Evolutionary conservation across 2,888 invertebrate species (phyloP).

Genomic region (Ophioninae sp.): DNA sequence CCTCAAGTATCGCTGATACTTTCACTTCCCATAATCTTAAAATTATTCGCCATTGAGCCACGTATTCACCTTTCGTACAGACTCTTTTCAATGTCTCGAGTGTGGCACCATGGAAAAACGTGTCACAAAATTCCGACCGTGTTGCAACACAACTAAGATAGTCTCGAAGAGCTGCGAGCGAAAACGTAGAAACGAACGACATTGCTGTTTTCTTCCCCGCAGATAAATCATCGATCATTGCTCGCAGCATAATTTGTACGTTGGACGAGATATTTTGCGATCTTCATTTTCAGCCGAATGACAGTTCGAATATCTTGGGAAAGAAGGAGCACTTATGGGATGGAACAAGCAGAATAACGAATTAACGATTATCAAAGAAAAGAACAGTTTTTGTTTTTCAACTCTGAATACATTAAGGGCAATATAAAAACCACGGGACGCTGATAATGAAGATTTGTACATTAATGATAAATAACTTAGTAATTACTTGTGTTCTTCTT

Average conservation of each 20-base stretch:
- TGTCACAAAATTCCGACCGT: background rate
- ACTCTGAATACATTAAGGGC: slow-evolving; percentile 67
- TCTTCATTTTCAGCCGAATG: background rate
- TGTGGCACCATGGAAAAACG: slow-evolving; percentile 11
- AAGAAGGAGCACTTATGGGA: background rate
- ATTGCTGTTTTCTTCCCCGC: no score
- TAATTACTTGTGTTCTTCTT: slow-evolving; percentile 64
- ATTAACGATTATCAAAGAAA: slow-evolving; percentile 48
- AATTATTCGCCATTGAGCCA: slow-evolving; percentile 68
- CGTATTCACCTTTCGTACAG: slow-evolving; percentile 63
- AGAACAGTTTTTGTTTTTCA: slow-evolving; percentile 52
- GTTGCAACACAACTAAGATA: background rate
- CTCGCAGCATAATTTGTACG: background rate
- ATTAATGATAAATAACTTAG: slow-evolving; percentile 76
- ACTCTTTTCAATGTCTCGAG: slow-evolving; percentile 30
- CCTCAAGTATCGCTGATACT: slow-evolving; percentile 66
- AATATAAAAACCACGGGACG: slow-evolving; percentile 69
- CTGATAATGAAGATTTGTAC: slow-evolving; percentile 69
- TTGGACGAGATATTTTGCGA: background rate
- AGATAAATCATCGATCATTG: background rate
- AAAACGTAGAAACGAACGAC: no score
- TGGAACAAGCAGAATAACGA: slow-evolving; percentile 3
- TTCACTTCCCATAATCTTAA: slow-evolving; percentile 75
- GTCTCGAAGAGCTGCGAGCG: background rate
- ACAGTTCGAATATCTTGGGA: background rate